Percentiles rank a stretch among this genome's conserved stretches.
phyloP scores from a whole-genome alignment of 2,888 invertebrate species.

The Diarsia dahlii region DNA sequence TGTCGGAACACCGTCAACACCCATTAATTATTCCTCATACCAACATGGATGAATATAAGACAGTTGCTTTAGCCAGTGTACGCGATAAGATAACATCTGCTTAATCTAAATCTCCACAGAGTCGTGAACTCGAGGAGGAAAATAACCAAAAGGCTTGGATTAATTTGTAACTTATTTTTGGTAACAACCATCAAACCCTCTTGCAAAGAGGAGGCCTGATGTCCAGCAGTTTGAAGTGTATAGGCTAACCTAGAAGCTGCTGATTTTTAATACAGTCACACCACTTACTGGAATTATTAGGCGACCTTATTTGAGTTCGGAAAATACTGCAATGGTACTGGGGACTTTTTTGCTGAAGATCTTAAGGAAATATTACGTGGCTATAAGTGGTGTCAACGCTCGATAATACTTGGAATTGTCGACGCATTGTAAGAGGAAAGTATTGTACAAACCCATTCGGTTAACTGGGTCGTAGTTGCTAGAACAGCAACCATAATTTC shows the following conservation, averaged over 20 bases:
- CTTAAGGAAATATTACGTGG: constrained; percentile 24
- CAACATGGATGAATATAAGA: background rate
- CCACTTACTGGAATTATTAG: background rate
- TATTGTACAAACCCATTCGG: background rate
- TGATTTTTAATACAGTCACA: background rate
- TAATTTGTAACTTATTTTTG: background rate
- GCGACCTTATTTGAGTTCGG: constrained; percentile 8
- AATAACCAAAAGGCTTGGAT: background rate
- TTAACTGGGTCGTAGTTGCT: background rate
- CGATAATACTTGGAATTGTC: constrained; percentile 44
- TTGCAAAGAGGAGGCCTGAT: background rate
- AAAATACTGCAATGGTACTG: background rate
- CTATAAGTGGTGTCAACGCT: constrained; percentile 41
- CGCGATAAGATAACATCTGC: background rate
- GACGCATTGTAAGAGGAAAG: constrained; percentile 21
- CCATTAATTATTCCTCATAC: background rate
- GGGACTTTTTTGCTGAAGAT: constrained; percentile 16
- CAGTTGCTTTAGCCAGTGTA: background rate
- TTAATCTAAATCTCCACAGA: background rate
- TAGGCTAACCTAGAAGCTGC: background rate
- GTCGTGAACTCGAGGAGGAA: background rate
- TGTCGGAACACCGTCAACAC: background rate
- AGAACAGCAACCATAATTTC: background rate
- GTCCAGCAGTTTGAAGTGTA: background rate
- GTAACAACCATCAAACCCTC: background rate